Conservation (phyloP, 2,113 vertebrate genomes). For the Mandrillus leucophaeus region DNA sequence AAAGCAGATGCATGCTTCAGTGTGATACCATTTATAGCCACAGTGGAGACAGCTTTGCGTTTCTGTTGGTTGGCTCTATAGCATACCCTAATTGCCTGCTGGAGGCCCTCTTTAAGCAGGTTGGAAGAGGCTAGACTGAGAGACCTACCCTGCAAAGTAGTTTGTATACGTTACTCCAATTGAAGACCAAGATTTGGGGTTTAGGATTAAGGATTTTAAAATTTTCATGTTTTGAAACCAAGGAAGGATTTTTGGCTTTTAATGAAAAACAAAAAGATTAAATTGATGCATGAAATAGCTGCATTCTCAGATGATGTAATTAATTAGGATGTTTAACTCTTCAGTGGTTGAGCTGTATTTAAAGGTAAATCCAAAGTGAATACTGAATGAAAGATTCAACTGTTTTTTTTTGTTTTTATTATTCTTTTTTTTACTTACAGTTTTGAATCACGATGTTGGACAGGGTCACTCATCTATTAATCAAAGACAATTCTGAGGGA, state of each 20-base stretch:
- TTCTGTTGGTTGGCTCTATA: not conserved
- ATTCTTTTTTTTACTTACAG: not conserved
- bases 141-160: not conserved
- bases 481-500: not conserved
- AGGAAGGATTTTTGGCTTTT: not conserved
- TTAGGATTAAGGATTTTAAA: not conserved
- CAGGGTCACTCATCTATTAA: not conserved
- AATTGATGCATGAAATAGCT: not conserved
- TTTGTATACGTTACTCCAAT: not conserved
- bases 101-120: not conserved
- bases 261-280: not conserved
- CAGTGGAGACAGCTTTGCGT: accelerated
- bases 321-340: not conserved
- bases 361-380: slow-evolving; percentile 31
- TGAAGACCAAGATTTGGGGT: not conserved
- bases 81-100: not conserved
- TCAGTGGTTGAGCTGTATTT: not conserved
- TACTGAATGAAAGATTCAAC: not conserved
- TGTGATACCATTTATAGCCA: not conserved
- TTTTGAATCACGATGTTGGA: slow-evolving; percentile 2
- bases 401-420: not conserved
- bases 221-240: slow-evolving; percentile 28
- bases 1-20: not conserved
- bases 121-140: not conserved
- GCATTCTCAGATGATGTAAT: not conserved